Percentiles rank a stretch among this genome's conserved stretches.
phyloP scores from a whole-genome alignment of 30 jellyfish, hydroid and myxozoan genomes.

The Aurelia sp. region DNA sequence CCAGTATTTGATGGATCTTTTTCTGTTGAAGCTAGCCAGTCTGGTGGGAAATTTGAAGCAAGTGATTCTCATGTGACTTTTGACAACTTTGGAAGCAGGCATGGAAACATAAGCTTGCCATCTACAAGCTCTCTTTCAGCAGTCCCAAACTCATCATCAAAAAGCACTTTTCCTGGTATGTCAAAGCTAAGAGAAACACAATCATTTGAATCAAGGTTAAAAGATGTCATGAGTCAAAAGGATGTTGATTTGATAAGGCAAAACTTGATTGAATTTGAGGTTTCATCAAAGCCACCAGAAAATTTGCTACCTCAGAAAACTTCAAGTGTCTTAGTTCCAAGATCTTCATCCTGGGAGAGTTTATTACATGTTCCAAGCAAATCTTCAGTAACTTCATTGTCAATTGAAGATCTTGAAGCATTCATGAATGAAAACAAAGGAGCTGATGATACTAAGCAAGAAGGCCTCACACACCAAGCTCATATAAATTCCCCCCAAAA shows the following conservation, averaged over 20 bases:
- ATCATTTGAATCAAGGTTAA: conserved; percentile 32
- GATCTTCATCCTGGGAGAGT: conserved; percentile 33
- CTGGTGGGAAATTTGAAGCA: too few relatives aligned
- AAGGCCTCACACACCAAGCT: too few relatives aligned
- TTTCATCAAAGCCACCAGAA: conserved; percentile 15
- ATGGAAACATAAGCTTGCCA: too few relatives aligned
- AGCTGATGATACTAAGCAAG: not conserved
- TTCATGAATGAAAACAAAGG: conserved; percentile 4
- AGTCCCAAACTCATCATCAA: too few relatives aligned
- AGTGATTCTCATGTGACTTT: too few relatives aligned
- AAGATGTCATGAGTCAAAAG: conserved; percentile 13
- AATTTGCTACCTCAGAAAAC: not conserved
- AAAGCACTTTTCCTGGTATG: not conserved
- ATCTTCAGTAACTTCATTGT: conserved; percentile 34
- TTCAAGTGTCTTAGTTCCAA: not conserved
- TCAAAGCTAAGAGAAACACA: not conserved
- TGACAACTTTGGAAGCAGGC: too few relatives aligned
- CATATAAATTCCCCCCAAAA: too few relatives aligned
- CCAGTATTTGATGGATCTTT: not conserved
- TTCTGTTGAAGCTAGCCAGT: too few relatives aligned
- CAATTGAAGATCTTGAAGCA: conserved; percentile 57
- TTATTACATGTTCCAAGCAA: conserved; percentile 2
- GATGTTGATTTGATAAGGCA: conserved; percentile 36
- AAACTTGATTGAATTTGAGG: conserved; percentile 50
- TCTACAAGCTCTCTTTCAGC: too few relatives aligned